Evolutionary conservation across 2,888 invertebrate genomes (phyloP).

Genomic region (Tyria jacobaeae): DNA sequence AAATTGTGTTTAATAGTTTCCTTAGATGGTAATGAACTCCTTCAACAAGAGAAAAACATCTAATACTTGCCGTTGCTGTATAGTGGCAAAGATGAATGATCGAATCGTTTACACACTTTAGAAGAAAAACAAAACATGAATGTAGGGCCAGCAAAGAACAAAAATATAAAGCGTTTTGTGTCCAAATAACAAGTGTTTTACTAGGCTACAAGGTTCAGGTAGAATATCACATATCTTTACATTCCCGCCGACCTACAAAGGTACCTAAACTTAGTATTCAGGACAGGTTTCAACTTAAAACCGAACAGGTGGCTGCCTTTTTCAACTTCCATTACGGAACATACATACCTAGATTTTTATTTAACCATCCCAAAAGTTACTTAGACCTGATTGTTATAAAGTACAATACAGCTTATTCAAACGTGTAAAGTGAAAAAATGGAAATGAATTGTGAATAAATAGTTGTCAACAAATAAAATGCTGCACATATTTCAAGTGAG

Average conservation of each 20-base stretch:
- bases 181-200: not conserved
- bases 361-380: conserved; percentile 9
- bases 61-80: too few relatives aligned
- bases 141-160: too few relatives aligned
- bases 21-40: too few relatives aligned
- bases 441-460: not conserved
- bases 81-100: too few relatives aligned
- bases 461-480: not conserved
- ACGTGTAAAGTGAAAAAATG: not conserved
- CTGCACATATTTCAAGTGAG: conserved; percentile 7
- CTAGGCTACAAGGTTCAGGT: not conserved
- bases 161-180: not conserved
- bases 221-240: not conserved
- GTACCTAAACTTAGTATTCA: conserved; percentile 7
- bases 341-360: conserved; percentile 24
- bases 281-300: conserved; percentile 18
- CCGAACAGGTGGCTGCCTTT: conserved; percentile 12
- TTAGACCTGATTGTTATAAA: not conserved
- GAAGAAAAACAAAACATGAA: too few relatives aligned
- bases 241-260: not conserved
- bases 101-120: too few relatives aligned
- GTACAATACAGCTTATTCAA: not conserved
- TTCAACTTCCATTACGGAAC: conserved; percentile 9
- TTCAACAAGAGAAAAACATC: too few relatives aligned
- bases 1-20: too few relatives aligned